Conservation (phyloP, 2,113 vertebrate genomes). For the Syngnathus floridae region DNA sequence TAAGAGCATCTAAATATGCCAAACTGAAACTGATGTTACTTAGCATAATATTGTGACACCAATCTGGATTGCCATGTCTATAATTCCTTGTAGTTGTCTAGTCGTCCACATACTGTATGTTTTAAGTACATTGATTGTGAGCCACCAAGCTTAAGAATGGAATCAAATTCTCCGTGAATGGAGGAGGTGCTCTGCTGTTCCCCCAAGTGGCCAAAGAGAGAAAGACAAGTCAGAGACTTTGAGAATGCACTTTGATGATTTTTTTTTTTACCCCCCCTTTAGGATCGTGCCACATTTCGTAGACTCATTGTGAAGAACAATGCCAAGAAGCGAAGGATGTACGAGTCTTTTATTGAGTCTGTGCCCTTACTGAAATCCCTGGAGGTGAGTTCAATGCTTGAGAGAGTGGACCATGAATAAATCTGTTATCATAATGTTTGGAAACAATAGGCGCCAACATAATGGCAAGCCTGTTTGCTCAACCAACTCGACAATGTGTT, state of each 20-base stretch:
- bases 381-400: constrained; percentile 75
- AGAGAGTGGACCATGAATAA: neutral
- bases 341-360: constrained; percentile 91
- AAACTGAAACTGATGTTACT: neutral
- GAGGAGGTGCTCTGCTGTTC: constrained; percentile 18
- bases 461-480: neutral
- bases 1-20: constrained; percentile 56
- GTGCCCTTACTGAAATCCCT: constrained; percentile 93
- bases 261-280: neutral
- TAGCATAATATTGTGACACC: neutral
- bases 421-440: neutral
- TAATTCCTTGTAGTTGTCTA: no score
- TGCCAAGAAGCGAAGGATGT: constrained; percentile 91
- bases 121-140: constrained; percentile 1
- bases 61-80: neutral
- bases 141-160: constrained; percentile 51
- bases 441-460: neutral
- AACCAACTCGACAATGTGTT: neutral
- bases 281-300: constrained; percentile 97
- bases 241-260: neutral
- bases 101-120: neutral
- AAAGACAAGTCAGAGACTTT: neutral
- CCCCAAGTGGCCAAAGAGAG: constrained; percentile 38
- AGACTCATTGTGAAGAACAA: constrained; percentile 97
- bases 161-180: constrained; percentile 48